Conservation (phyloP, 2,797 vertebrate species). For the Monodelphis domestica region DNA sequence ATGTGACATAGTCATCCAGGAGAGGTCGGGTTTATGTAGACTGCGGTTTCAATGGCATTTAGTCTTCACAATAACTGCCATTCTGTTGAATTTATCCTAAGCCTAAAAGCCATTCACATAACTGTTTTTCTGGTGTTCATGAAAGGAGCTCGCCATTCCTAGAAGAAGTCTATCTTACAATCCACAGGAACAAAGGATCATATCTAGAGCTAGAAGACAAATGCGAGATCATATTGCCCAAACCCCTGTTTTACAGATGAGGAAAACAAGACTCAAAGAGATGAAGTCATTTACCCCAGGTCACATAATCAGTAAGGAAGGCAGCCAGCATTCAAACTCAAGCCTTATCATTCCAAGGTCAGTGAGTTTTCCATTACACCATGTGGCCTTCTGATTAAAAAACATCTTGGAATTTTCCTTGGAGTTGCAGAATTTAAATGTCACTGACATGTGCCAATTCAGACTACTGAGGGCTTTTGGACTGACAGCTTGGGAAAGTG, state of each 20-base stretch:
- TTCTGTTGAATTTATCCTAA: background rate
- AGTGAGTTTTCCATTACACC: background rate
- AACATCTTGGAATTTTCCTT: background rate
- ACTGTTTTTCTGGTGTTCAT: background rate
- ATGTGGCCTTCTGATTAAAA: background rate
- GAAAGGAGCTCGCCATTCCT: background rate
- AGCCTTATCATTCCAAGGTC: background rate
- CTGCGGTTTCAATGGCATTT: background rate
- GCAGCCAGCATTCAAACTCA: slow-evolving; percentile 15
- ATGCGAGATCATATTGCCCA: background rate
- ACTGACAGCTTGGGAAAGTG: background rate
- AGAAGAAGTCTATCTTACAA: background rate
- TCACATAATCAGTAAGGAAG: background rate
- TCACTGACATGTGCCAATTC: background rate
- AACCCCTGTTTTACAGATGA: background rate
- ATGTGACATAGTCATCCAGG: background rate
- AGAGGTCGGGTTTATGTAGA: background rate
- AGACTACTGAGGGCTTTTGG: background rate
- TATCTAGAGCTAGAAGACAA: background rate
- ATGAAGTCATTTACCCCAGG: background rate
- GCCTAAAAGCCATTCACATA: background rate
- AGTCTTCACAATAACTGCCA: background rate
- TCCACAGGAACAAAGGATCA: background rate
- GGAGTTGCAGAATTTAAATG: slow-evolving; percentile 12
- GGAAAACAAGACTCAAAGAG: background rate